These are phyloP conservation scores for Tachuris rubrigastra DNA, from an alignment of 2,113 vertebrate genomes.

Conservation along the genomic window DNA sequence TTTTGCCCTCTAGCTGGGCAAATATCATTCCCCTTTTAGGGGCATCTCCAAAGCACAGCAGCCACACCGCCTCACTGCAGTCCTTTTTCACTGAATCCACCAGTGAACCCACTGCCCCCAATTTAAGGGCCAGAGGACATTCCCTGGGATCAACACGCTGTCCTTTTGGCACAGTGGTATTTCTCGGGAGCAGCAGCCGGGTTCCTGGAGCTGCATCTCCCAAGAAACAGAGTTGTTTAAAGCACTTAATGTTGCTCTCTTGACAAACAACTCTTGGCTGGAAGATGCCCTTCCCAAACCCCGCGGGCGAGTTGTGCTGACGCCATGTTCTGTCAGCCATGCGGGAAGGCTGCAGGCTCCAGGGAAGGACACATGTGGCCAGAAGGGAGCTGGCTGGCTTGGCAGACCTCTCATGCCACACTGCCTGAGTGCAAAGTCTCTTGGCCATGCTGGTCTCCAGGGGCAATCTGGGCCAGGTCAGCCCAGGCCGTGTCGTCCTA, in stretches of 20 bases:
- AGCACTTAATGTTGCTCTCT: not conserved
- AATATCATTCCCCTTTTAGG: not conserved
- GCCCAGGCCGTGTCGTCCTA: not conserved
- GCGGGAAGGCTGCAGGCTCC: constrained; percentile 45
- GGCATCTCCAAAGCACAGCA: not conserved
- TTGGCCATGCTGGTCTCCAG: rapidly evolving
- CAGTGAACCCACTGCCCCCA: not conserved
- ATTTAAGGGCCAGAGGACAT: not conserved
- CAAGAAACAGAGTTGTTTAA: constrained; percentile 35
- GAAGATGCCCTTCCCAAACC: constrained; percentile 23
- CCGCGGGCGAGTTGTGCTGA: not conserved
- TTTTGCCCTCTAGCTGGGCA: not conserved
- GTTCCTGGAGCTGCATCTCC: constrained; percentile 33
- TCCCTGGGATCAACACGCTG: not conserved
- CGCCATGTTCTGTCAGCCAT: constrained; percentile 33
- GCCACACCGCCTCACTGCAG: not conserved
- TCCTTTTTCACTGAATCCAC: not conserved
- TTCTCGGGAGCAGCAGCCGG: constrained; percentile 22
- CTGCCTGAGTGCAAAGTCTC: not conserved
- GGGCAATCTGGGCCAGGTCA: not conserved
- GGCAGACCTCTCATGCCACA: not conserved
- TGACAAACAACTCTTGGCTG: constrained; percentile 56
- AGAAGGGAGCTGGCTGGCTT: not conserved
- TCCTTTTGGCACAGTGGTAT: not conserved
- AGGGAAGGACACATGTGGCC: not conserved